Conservation (phyloP, 2,797 vertebrate genomes). For the Mus spretus region DNA sequence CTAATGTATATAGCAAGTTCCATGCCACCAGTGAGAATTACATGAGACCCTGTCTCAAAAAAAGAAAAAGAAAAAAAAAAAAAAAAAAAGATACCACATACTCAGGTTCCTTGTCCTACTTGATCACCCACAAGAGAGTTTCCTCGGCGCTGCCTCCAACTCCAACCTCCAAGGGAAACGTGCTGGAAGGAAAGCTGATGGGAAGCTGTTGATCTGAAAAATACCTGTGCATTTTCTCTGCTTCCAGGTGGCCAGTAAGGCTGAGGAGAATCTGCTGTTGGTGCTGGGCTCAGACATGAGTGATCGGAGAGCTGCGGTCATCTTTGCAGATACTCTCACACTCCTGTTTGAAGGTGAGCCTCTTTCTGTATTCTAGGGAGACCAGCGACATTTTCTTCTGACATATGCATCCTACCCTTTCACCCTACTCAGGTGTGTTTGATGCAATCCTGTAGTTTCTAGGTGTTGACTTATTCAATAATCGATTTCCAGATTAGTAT, state of each 20-base stretch:
- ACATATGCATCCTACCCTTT: neutral
- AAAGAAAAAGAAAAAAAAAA: neutral
- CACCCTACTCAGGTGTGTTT: constrained; percentile 22
- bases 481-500: constrained; percentile 36
- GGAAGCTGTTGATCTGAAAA: constrained; percentile 53
- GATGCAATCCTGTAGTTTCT: neutral
- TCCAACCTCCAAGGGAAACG: neutral
- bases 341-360: constrained; percentile 96
- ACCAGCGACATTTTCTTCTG: neutral
- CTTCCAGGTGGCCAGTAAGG: constrained; percentile 95
- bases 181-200: neutral
- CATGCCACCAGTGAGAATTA: neutral
- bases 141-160: neutral
- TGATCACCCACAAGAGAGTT: neutral
- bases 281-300: constrained; percentile 94
- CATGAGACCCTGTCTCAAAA: neutral
- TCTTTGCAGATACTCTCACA: constrained; percentile 97
- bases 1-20: neutral
- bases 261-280: constrained; percentile 96
- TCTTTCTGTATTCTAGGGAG: neutral
- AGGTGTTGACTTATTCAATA: constrained; percentile 3
- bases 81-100: neutral
- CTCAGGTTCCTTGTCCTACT: constrained; percentile 25
- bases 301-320: constrained; percentile 94
- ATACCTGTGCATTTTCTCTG: constrained; percentile 11